A percentile compares a stretch with the other conserved stretches of the same genome.
These are phyloP conservation scores for Myopa testacea DNA, from an alignment of 2,888 invertebrate species.

Conservation along the genomic window DNA sequence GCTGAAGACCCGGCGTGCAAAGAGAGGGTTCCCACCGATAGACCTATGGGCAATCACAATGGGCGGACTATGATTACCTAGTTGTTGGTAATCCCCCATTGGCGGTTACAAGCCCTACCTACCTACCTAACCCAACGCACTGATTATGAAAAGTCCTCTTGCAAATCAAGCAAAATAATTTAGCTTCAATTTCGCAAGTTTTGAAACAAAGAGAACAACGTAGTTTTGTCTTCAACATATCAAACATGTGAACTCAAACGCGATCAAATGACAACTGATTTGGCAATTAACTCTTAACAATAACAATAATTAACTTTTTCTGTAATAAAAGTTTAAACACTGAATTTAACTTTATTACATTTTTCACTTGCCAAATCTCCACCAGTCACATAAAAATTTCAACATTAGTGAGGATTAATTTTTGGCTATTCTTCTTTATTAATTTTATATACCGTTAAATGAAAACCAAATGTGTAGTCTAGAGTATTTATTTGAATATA, in stretches of 20 bases:
- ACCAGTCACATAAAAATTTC: slow-evolving; percentile 17
- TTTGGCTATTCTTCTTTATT: slow-evolving; percentile 1
- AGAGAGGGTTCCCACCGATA: too few relatives aligned
- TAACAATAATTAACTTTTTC: slow-evolving; percentile 9
- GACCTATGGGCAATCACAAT: neutral
- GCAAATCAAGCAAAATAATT: neutral
- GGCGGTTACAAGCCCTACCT: too few relatives aligned
- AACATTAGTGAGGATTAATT: slow-evolving; percentile 12
- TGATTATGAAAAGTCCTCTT: neutral
- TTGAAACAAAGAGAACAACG: neutral
- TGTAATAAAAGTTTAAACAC: neutral
- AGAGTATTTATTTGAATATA: slow-evolving; percentile 7
- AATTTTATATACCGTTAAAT: slow-evolving; percentile 8
- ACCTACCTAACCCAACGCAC: neutral
- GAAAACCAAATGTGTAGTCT: neutral
- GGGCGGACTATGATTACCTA: neutral
- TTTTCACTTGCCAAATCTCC: slow-evolving; percentile 22
- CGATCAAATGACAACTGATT: neutral
- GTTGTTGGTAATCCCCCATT: neutral
- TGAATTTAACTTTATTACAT: slow-evolving; percentile 18
- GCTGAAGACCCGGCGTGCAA: too few relatives aligned
- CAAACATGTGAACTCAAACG: neutral
- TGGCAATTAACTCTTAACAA: too few relatives aligned
- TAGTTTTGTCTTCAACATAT: neutral
- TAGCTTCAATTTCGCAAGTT: neutral